Conservation (phyloP, 2,113 vertebrate species). For the Haemorhous mexicanus region DNA sequence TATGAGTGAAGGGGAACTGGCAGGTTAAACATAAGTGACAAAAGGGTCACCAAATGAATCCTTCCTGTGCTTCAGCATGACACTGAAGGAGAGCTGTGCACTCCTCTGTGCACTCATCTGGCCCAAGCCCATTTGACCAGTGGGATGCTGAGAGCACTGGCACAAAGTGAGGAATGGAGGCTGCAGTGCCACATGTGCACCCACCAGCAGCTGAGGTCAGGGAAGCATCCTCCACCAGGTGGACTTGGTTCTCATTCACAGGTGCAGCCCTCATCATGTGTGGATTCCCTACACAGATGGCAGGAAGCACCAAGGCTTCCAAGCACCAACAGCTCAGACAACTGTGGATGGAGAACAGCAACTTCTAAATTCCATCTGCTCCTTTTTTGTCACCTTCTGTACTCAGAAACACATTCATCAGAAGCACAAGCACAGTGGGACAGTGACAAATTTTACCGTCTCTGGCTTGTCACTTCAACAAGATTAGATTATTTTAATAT, state of each 20-base stretch:
- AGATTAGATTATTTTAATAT: slow-evolving; percentile 67
- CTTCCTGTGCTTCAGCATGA: not conserved
- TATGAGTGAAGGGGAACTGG: not conserved
- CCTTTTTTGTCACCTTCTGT: slow-evolving; percentile 17
- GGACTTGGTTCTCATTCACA: not conserved
- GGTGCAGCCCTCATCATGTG: not conserved
- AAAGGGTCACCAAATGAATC: not conserved
- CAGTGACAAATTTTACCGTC: slow-evolving; percentile 48
- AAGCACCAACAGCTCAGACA: slow-evolving; percentile 49
- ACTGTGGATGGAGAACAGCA: slow-evolving; percentile 18
- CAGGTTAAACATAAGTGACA: not conserved
- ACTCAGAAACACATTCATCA: slow-evolving; percentile 23
- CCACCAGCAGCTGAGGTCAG: not conserved
- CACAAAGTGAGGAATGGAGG: not conserved
- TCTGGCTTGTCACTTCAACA: slow-evolving; percentile 32
- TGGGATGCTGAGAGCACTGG: not conserved
- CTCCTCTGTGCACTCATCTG: not conserved
- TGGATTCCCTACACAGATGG: slow-evolving; percentile 36
- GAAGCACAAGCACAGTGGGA: slow-evolving; percentile 8
- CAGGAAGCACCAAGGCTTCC: slow-evolving; percentile 28
- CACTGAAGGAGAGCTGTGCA: not conserved
- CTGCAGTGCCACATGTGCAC: accelerated
- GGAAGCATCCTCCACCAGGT: not conserved
- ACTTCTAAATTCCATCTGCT: slow-evolving; percentile 45
- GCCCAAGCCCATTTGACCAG: not conserved